Base-by-base conservation (phyloP, 2,888 invertebrate genomes). In the Eupelmus urozonus region DNA sequence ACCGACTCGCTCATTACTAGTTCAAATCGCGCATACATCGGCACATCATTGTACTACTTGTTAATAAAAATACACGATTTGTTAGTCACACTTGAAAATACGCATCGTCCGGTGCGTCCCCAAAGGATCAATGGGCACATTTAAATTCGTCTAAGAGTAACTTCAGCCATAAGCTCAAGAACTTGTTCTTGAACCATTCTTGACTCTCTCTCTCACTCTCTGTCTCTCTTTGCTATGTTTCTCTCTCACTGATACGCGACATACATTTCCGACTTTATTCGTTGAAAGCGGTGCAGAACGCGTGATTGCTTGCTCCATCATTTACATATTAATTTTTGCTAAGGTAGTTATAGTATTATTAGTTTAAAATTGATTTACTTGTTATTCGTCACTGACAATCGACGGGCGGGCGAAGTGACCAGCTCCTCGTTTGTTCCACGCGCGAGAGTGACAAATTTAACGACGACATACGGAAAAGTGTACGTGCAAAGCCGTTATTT, bases 31-130 rank as follows among this genome's bases (percentile, higher is more conserved):
- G 13, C 45, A 45, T 53, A 60, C n/a, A 62, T 57, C 20, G 40
- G 55, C 62, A 73, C 40, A 16, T 55, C 42, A 29, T 76, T 72
- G 51, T 59, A 16, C 45, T 67, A 63, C 34, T 49, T 59, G 29
- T 69, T 72, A 73, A 70, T 66, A 74, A 77, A 70, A 66, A 77
- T 80, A 76, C 59, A 76, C 42, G 18, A 63, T 80, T 70, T 55
- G 27, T 40, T 74, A 66, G 55, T 74, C 63, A 80, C 60, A 49
- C 59, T 42, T 76, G 72, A 70, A 65, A 55, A 76, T 49, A 76
- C 53, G 55, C 69, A 65, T 16, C 18, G 20, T 11, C 27, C 5
- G 55, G 27, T 29, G 34, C 51, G 20, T 49, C 73, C 40, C 55
- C 49, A 18, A 63, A 73, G 60, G 69, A 53, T 72, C 25, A n/a